These are phyloP conservation scores for Helogale parvula DNA, from an alignment of 2,113 vertebrate genomes.

Conservation along the genomic window DNA sequence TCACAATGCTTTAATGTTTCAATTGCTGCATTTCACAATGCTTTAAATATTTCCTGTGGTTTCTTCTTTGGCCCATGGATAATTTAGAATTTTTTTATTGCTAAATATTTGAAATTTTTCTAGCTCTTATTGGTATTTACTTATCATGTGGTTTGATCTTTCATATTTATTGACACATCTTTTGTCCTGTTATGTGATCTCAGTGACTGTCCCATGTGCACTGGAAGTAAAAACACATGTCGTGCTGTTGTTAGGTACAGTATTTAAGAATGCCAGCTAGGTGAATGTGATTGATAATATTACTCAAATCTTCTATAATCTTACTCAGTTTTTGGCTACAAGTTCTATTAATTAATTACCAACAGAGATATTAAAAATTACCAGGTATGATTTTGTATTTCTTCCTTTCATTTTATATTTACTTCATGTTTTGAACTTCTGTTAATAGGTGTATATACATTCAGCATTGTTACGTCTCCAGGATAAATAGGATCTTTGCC, in stretches of 20 bases:
- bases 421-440: background rate
- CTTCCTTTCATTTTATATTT: background rate
- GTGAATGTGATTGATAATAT: background rate
- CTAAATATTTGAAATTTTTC: background rate
- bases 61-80: background rate
- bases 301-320: background rate
- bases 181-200: background rate
- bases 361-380: background rate
- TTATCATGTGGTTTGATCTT: background rate
- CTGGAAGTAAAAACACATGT: background rate
- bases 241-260: background rate
- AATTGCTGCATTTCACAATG: background rate
- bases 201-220: background rate
- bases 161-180: background rate
- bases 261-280: background rate
- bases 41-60: background rate
- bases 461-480: background rate
- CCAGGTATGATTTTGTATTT: background rate
- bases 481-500: background rate
- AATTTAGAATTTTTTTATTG: background rate
- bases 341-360: background rate
- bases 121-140: background rate
- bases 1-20: background rate
- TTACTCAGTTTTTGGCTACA: background rate
- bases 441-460: background rate